phyloP scores from a whole-genome alignment of 2,888 invertebrate species.

The Chouioia cunea region DNA sequence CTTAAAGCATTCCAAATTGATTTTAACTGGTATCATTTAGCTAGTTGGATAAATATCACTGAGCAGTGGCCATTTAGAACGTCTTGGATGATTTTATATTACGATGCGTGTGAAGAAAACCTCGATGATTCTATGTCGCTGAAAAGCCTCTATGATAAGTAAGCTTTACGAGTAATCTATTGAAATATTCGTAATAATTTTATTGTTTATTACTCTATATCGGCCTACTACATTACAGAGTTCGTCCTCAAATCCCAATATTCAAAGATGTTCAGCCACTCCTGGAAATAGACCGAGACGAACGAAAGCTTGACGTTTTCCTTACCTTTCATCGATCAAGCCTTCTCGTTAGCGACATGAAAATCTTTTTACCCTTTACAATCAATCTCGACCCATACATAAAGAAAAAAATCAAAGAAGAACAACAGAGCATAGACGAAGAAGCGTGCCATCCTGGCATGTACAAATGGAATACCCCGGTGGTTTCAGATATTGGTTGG shows the following conservation, averaged over 20 bases:
- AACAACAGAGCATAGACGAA: constrained; percentile 79
- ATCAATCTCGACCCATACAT: constrained; percentile 98
- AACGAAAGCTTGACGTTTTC: constrained; percentile 94
- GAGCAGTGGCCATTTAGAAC: constrained; percentile 99
- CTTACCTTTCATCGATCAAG: constrained; percentile 89
- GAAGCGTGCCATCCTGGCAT: constrained; percentile 53
- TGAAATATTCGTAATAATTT: not conserved
- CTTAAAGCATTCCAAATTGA: constrained; percentile 98
- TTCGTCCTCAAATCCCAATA: constrained; percentile 84
- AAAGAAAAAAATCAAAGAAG: constrained; percentile 94
- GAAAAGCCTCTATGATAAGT: constrained; percentile 95
- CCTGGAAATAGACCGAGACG: constrained; percentile 93
- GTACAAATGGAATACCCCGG: constrained; percentile 57
- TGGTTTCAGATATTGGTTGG: constrained; percentile 55
- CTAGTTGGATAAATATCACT: constrained; percentile 98
- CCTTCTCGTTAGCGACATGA: constrained; percentile 87
- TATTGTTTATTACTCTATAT: not conserved
- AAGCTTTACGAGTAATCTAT: constrained; percentile 58
- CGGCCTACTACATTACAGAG: constrained; percentile 70
- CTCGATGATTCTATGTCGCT: constrained; percentile 89
- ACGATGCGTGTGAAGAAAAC: constrained; percentile 88
- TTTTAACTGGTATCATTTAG: constrained; percentile 98
- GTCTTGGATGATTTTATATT: constrained; percentile 96
- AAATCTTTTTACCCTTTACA: constrained; percentile 96
- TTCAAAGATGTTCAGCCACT: constrained; percentile 90